Percentiles rank a stretch among this genome's conserved stretches.
These are phyloP conservation scores for Hirtodrosophila confusa DNA, from an alignment of 2,888 invertebrate genomes.

Conservation along the genomic window DNA sequence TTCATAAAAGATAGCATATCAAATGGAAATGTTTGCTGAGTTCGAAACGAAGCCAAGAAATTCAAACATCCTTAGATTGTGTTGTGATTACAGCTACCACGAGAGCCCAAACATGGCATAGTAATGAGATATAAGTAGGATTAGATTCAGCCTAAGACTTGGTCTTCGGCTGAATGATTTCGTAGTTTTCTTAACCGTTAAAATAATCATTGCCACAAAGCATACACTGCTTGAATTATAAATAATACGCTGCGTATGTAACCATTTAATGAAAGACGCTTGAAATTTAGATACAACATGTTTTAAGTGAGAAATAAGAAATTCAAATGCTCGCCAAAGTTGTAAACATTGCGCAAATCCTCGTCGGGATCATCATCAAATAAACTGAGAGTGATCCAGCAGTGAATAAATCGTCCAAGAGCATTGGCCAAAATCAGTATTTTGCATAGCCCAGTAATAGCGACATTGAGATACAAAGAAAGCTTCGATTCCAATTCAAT, in stretches of 20 bases:
- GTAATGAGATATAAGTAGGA: no score
- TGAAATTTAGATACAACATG: background rate
- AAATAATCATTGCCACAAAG: no score
- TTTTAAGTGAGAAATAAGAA: conserved; percentile 27
- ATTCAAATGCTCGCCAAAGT: conserved; percentile 41
- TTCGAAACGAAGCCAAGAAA: background rate
- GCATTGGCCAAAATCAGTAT: conserved; percentile 30
- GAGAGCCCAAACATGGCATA: no score
- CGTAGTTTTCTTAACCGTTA: no score
- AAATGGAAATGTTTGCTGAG: background rate
- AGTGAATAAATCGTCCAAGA: background rate
- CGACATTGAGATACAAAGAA: background rate
- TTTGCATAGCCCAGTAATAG: conserved; percentile 9
- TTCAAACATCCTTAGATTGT: background rate
- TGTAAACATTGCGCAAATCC: conserved; percentile 5
- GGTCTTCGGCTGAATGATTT: no score
- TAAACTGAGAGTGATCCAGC: background rate
- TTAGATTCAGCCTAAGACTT: no score
- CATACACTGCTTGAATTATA: no score
- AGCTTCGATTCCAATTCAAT: background rate
- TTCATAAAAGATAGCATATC: background rate
- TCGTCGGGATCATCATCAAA: background rate
- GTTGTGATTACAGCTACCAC: background rate
- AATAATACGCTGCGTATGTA: no score
- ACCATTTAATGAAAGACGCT: background rate